Conservation (phyloP, 2,797 vertebrate species). For the Micropoecilia bifurca region DNA sequence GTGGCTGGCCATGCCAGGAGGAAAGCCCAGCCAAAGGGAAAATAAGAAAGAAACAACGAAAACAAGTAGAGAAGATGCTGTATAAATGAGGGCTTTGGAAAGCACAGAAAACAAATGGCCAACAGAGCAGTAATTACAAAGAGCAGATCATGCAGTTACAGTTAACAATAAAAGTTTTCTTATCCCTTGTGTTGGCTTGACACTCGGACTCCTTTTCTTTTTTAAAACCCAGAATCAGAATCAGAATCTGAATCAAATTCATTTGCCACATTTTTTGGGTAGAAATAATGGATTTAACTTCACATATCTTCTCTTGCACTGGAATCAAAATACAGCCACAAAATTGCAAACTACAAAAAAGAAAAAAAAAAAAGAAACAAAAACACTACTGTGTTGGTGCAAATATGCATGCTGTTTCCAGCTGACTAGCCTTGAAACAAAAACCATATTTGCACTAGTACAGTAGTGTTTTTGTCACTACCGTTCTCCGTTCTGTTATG, state of each 20-base stretch:
- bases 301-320: not conserved
- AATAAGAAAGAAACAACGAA: not conserved
- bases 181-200: not conserved
- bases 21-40: not conserved
- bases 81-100: not conserved
- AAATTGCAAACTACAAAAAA: not conserved
- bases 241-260: not conserved
- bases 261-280: not conserved
- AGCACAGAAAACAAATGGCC: not conserved
- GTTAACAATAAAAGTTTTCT: not conserved
- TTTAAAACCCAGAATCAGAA: not conserved
- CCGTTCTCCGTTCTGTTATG: not conserved
- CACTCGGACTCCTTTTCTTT: not conserved
- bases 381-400: not conserved
- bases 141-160: not conserved
- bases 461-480: too few relatives aligned
- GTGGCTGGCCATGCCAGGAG: not conserved
- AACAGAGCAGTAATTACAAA: not conserved
- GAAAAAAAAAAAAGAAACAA: not conserved
- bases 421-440: not conserved
- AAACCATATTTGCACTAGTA: too few relatives aligned
- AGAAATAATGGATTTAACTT: not conserved
- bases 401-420: not conserved
- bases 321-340: not conserved
- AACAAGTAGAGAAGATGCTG: not conserved